phyloP scores from a whole-genome alignment of 2,797 vertebrate genomes.

The Thripadectes ignobilis region DNA sequence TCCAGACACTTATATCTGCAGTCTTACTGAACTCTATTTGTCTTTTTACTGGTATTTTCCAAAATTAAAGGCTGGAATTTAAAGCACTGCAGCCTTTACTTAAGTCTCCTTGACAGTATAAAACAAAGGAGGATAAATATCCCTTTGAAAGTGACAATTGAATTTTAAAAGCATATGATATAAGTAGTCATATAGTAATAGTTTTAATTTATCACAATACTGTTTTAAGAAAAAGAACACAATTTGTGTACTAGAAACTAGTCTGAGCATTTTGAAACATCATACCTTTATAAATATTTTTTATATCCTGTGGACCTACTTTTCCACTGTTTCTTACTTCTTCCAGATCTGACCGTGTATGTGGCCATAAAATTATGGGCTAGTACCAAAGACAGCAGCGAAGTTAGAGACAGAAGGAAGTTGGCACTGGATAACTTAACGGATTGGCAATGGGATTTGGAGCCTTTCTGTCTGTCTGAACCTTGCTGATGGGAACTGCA shows the following conservation, averaged over 20 bases:
- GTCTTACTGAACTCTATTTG: constrained; percentile 7
- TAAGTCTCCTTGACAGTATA: not conserved
- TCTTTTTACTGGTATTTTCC: constrained; percentile 26
- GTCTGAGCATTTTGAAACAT: not conserved
- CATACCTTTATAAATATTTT: not conserved
- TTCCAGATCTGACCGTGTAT: not conserved
- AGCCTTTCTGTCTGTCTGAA: not conserved
- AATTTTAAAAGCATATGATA: not conserved
- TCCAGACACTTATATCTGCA: constrained; percentile 11
- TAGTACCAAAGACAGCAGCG: not conserved
- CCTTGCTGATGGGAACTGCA: not conserved
- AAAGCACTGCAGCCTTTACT: not conserved
- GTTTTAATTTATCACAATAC: not conserved
- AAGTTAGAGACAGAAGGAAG: not conserved
- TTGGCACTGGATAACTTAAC: not conserved
- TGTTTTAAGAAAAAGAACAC: not conserved
- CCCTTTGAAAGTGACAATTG: not conserved
- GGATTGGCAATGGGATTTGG: not conserved
- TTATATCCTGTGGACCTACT: not conserved
- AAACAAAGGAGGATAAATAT: not conserved
- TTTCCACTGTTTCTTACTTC: not conserved
- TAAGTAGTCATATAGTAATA: not conserved
- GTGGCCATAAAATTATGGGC: not conserved
- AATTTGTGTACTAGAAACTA: not conserved
- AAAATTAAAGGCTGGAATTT: not conserved